phyloP scores from a whole-genome alignment of 2,888 invertebrate genomes.

The Tromatobia lineatoria region DNA sequence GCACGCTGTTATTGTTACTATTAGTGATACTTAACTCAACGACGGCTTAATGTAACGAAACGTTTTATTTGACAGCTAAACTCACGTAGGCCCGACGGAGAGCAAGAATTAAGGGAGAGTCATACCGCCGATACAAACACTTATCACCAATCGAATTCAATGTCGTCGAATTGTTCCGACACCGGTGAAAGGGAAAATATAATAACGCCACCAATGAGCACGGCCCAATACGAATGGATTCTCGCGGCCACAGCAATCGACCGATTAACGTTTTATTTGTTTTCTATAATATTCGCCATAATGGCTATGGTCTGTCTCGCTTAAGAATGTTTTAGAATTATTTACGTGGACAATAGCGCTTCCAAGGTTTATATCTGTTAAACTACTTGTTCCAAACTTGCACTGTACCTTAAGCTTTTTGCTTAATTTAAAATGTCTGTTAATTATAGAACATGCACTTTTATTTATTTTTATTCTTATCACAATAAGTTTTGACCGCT shows the following conservation, averaged over 20 bases:
- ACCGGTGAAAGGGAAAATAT: slow-evolving; percentile 77
- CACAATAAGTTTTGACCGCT: not conserved
- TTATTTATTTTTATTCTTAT: not conserved
- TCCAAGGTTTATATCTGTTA: not conserved
- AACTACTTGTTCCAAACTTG: not conserved
- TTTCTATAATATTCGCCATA: slow-evolving; percentile 87
- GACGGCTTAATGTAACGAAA: not conserved
- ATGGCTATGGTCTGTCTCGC: slow-evolving; percentile 86
- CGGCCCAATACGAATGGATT: slow-evolving; percentile 88
- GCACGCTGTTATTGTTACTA: too few relatives aligned
- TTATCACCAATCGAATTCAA: slow-evolving; percentile 66
- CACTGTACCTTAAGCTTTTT: not conserved
- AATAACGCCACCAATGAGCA: slow-evolving; percentile 72
- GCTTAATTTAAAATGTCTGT: not conserved
- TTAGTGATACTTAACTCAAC: too few relatives aligned
- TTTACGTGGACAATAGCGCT: not conserved
- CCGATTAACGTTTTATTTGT: slow-evolving; percentile 87
- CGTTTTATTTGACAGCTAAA: slow-evolving; percentile 73
- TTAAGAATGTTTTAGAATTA: slow-evolving; percentile 70
- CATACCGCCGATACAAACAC: slow-evolving; percentile 65
- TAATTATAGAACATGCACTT: not conserved
- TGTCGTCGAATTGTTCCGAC: slow-evolving; percentile 74
- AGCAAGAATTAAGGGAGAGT: slow-evolving; percentile 79
- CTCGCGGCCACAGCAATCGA: slow-evolving; percentile 89
- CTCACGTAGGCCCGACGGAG: slow-evolving; percentile 75